Evolutionary conservation across 1,140 invertebrate species (phyloP), one percentile per base, ranked within the genome.

Genomic region (Neodiprion pinetum): DNA sequence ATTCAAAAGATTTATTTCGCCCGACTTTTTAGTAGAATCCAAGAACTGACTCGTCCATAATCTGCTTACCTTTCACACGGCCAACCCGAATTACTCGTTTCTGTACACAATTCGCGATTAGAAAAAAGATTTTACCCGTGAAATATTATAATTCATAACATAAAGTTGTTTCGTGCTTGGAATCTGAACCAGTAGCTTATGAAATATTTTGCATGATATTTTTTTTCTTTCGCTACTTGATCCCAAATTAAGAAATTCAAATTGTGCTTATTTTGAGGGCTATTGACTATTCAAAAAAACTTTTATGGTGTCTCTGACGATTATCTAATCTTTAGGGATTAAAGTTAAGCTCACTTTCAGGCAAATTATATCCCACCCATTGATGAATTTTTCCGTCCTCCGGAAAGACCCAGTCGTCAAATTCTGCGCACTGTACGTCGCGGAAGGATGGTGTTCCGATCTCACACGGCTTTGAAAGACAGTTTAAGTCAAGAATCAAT

Each of bases 321-420:
- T 40, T 40, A 40, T 40, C 28, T 3, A 40, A 4, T 40, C 28
- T 5, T 40, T 5, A 40, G 28, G 28, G 28, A 40, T 40, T 40
- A 40, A 40, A 40, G 28, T 40, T 40, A 5, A 40, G 5, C 28
- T 40, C 28, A 86, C 84, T 82, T 76, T 84, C 83, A 9, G 82
- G 81, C 66, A 85, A 79, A 72, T 84, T 81, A 71, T 83, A 83
- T 9, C 76, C 80, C 14, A 75, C 76, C 85, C 84, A 85, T 17
- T 76, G 79, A 78, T 86, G 84, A 72, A 83, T 21, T 71, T 85
- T 81, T 21, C 80, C 80, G 71, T 87, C 85, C 72, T 86, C 85
- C 11, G 85, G 84, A 76, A 85, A 86, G 10, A 82, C 67, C 82
- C 85, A 86, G 40, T 81, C 79, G 74, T 88, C 82, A 78, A 84